phyloP scores from a whole-genome alignment of 2,113 vertebrate genomes.

The Sylvicapra grimmia region DNA sequence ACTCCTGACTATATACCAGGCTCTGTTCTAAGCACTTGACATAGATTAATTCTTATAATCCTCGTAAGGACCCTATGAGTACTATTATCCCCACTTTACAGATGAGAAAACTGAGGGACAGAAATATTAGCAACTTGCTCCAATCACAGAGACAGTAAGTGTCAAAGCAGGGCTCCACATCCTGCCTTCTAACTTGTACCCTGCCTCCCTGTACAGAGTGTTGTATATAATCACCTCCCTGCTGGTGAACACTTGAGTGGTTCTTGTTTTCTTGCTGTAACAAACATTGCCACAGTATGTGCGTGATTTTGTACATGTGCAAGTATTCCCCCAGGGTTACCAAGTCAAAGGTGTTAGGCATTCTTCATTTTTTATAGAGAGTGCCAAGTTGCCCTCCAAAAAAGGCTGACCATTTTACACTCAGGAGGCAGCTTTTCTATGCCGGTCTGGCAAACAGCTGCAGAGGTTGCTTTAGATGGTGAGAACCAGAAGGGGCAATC shows the following conservation, averaged over 20 bases:
- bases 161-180: neutral
- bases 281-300: neutral
- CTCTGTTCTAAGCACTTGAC: neutral
- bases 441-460: no score
- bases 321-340: neutral
- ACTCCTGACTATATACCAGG: neutral
- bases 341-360: neutral
- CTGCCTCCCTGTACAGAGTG: neutral
- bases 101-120: neutral
- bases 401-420: no score
- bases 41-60: neutral
- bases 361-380: neutral
- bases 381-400: no score
- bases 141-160: neutral
- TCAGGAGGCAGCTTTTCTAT: no score
- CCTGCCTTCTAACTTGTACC: neutral
- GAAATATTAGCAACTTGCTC: neutral
- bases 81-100: neutral
- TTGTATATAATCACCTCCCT: neutral
- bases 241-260: neutral
- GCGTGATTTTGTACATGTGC: neutral
- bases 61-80: neutral
- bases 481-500: no score
- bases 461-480: no score
- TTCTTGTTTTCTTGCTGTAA: neutral